These are phyloP conservation scores for Parelbella ahira DNA, from an alignment of 2,888 invertebrate genomes.

Conservation along the genomic window DNA sequence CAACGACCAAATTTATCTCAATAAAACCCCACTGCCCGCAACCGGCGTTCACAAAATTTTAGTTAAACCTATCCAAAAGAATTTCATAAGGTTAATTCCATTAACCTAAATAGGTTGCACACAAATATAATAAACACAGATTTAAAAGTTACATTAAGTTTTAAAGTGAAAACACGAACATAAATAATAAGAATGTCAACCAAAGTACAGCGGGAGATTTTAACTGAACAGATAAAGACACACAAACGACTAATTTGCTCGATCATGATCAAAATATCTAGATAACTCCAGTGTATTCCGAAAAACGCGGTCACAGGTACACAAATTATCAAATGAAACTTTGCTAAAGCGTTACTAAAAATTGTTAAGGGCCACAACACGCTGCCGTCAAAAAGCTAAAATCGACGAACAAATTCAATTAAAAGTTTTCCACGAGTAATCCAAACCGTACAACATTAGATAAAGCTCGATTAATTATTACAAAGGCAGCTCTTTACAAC, in stretches of 20 bases:
- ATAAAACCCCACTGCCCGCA: conserved; percentile 18
- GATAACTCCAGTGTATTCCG: conserved; percentile 7
- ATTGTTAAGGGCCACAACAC: conserved; percentile 53
- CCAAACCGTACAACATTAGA: conserved; percentile 63
- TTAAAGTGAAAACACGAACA: too few species aligned
- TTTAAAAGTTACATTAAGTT: too few species aligned
- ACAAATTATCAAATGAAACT: conserved; percentile 45
- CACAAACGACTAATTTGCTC: too few species aligned
- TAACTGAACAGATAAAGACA: too few species aligned
- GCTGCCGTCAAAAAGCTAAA: conserved; percentile 64
- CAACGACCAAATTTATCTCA: conserved; percentile 26
- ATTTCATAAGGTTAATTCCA: too few species aligned
- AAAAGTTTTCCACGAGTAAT: conserved; percentile 68
- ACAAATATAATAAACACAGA: too few species aligned
- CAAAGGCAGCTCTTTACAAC: conserved; percentile 64
- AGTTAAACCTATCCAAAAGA: too few species aligned
- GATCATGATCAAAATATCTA: too few species aligned
- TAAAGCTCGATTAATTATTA: conserved; percentile 73
- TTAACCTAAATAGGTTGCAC: too few species aligned
- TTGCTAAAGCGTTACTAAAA: conserved; percentile 49
- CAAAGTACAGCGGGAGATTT: background rate
- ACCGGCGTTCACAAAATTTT: conserved; percentile 8
- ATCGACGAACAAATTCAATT: conserved; percentile 72
- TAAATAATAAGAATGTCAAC: too few species aligned
- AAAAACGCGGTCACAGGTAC: conserved; percentile 32